These are phyloP conservation scores for Chouioia cunea DNA, from an alignment of 2,888 invertebrate species.

Conservation along the genomic window DNA sequence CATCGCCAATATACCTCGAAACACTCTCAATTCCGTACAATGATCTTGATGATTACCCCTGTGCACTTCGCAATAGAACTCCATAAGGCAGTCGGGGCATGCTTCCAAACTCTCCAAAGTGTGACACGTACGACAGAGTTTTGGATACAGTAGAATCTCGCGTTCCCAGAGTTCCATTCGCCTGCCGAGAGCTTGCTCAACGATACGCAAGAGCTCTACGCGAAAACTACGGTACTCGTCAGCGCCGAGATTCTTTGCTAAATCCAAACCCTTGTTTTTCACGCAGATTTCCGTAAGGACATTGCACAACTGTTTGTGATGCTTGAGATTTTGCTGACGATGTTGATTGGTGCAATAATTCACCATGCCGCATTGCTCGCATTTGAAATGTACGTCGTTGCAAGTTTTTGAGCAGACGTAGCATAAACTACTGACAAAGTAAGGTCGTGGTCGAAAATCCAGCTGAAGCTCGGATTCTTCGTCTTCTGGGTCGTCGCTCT, in stretches of 20 bases:
- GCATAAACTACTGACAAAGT: conserved; percentile 75
- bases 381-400: conserved; percentile 54
- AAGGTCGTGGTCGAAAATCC: conserved; percentile 76
- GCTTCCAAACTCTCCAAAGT: conserved; percentile 70
- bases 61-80: conserved; percentile 72
- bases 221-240: conserved; percentile 76
- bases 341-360: conserved; percentile 77
- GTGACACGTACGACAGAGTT: conserved; percentile 73
- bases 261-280: conserved; percentile 72
- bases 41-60: conserved; percentile 72
- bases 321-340: conserved; percentile 72
- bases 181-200: conserved; percentile 74
- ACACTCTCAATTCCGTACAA: conserved; percentile 76
- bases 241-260: conserved; percentile 69
- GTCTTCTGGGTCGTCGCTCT: conserved; percentile 57
- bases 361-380: conserved; percentile 73
- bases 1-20: conserved; percentile 73
- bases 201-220: conserved; percentile 74
- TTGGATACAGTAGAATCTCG: conserved; percentile 78
- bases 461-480: conserved; percentile 75
- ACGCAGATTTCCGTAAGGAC: conserved; percentile 73
- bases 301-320: conserved; percentile 75
- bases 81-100: conserved; percentile 74
- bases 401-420: conserved; percentile 57
- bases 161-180: conserved; percentile 76